A percentile compares a stretch with the other conserved stretches of the same genome.
Conservation (phyloP, 2,113 vertebrate species). For the Pelecanoides urinatrix region DNA sequence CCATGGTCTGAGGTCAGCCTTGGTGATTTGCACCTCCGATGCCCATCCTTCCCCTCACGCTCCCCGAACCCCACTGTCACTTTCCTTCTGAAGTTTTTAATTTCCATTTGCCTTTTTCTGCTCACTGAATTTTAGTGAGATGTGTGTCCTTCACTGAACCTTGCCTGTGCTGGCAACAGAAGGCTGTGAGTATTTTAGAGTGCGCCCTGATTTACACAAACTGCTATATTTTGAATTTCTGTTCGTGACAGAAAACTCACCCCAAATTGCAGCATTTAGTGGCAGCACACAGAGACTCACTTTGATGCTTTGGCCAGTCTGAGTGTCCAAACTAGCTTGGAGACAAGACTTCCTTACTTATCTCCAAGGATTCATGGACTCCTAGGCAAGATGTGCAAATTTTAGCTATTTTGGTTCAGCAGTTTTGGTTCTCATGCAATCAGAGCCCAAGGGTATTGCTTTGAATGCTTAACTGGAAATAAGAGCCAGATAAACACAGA, state of each 20-base stretch:
- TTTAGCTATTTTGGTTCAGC: background rate
- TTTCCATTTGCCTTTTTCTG: background rate
- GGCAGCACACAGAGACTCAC: background rate
- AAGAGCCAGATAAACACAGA: conserved; percentile 33
- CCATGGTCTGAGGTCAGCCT: background rate
- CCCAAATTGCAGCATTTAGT: background rate
- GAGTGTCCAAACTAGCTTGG: background rate
- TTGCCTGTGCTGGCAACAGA: background rate
- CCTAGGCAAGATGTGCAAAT: background rate
- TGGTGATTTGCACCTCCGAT: background rate
- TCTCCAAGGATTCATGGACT: background rate
- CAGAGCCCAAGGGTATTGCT: conserved; percentile 1
- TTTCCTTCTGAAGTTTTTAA: background rate
- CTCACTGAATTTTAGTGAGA: background rate
- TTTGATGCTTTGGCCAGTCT: background rate
- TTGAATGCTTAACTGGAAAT: background rate
- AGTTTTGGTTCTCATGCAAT: conserved; percentile 24
- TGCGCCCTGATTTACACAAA: background rate
- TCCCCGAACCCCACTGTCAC: background rate
- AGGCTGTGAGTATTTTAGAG: background rate
- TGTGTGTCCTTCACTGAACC: background rate
- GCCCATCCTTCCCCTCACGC: background rate
- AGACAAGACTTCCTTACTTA: background rate
- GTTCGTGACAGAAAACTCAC: background rate
- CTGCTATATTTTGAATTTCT: background rate